These are phyloP conservation scores for Aphis craccivora DNA, from an alignment of 1,140 invertebrate genomes.

Conservation along the genomic window DNA sequence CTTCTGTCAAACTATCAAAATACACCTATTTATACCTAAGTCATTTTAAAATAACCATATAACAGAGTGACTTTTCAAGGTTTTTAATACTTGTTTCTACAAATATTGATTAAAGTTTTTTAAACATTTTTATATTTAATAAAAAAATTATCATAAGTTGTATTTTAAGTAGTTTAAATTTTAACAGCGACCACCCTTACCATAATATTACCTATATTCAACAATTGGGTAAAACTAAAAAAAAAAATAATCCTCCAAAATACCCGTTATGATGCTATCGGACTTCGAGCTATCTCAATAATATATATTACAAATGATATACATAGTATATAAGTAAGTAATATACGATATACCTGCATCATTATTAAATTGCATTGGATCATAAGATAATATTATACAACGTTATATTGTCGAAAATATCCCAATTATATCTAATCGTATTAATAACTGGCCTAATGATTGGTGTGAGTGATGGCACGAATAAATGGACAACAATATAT, in stretches of 20 bases:
- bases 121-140: background rate
- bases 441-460: background rate
- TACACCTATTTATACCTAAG: background rate
- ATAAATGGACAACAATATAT: background rate
- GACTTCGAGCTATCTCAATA: background rate
- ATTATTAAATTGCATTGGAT: too few species aligned
- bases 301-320: background rate
- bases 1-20: too few species aligned
- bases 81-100: too few species aligned
- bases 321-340: too few species aligned
- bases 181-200: background rate
- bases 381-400: too few species aligned
- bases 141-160: background rate
- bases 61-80: too few species aligned
- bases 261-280: background rate
- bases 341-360: too few species aligned
- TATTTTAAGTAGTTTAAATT: background rate
- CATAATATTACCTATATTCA: background rate
- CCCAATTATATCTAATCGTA: background rate
- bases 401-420: background rate
- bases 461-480: background rate
- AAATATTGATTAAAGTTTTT: background rate
- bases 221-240: background rate
- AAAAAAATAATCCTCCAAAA: background rate
- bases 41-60: too few species aligned